Percentiles rank a stretch among this genome's conserved stretches.
phyloP scores from a whole-genome alignment of 2,113 vertebrate genomes.

The Bubo bubo region DNA sequence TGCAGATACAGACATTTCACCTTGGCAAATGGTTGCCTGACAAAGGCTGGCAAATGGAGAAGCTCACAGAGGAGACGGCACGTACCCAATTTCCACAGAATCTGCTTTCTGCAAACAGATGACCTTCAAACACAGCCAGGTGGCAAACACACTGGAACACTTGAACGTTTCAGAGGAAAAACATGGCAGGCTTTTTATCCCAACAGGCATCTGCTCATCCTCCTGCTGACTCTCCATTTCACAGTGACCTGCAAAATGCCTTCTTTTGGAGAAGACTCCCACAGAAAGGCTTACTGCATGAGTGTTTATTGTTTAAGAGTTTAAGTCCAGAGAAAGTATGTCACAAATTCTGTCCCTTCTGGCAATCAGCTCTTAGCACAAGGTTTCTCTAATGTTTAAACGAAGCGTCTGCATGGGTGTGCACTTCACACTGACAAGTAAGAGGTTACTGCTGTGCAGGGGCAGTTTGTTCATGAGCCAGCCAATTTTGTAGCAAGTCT shows the following conservation, averaged over 20 bases:
- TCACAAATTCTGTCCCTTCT: background rate
- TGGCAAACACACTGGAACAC: background rate
- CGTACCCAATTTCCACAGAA: background rate
- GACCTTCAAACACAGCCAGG: background rate
- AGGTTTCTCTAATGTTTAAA: background rate
- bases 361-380: background rate
- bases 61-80: background rate
- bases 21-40: background rate
- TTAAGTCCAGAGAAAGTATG: background rate
- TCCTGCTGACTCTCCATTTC: background rate
- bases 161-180: background rate
- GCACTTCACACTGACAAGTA: background rate
- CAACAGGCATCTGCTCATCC: background rate
- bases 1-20: background rate
- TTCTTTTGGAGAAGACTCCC: background rate
- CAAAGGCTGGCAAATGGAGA: background rate
- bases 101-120: background rate
- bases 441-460: background rate
- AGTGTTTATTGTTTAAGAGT: background rate
- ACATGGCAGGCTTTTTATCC: background rate
- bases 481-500: background rate
- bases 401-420: fast-evolving
- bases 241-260: background rate
- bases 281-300: background rate
- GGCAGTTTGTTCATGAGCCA: background rate